These are phyloP conservation scores for Pseudorhombus dupliciocellatus DNA, from an alignment of 2,113 vertebrate species.

Conservation along the genomic window DNA sequence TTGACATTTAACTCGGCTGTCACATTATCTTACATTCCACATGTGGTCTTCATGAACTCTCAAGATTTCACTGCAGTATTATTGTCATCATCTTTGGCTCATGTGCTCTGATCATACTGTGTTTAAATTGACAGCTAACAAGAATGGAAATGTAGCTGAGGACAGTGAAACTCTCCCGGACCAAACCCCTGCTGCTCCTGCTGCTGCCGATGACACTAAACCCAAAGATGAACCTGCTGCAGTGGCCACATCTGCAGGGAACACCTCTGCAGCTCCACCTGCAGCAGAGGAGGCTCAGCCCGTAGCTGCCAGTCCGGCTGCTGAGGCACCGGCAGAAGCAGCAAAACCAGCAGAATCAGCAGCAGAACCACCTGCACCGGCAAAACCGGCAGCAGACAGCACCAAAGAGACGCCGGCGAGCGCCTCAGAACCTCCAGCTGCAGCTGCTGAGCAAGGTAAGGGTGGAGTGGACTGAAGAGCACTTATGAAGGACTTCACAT, in stretches of 20 bases:
- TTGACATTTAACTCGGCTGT: no score
- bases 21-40: no score
- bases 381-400: constrained; percentile 15
- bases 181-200: constrained; percentile 48
- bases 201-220: constrained; percentile 16
- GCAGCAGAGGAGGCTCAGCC: constrained; percentile 39
- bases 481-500: neutral
- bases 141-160: constrained; percentile 68
- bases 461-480: neutral
- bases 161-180: constrained; percentile 75
- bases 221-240: constrained; percentile 33
- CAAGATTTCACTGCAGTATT: no score
- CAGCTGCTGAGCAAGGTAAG: constrained; percentile 61
- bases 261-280: constrained; percentile 5
- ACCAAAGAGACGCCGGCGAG: neutral
- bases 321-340: constrained; percentile 21
- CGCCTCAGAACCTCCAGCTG: constrained; percentile 39
- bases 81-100: neutral
- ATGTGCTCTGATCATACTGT: neutral
- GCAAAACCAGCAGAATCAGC: constrained; percentile 1
- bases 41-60: no score
- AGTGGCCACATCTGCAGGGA: constrained; percentile 11
- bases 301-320: constrained; percentile 2
- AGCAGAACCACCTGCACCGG: neutral
- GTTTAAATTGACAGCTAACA: constrained; percentile 54